Base-by-base conservation (phyloP, 2,113 vertebrate species). In the Syngnathoides biaculeatus region DNA sequence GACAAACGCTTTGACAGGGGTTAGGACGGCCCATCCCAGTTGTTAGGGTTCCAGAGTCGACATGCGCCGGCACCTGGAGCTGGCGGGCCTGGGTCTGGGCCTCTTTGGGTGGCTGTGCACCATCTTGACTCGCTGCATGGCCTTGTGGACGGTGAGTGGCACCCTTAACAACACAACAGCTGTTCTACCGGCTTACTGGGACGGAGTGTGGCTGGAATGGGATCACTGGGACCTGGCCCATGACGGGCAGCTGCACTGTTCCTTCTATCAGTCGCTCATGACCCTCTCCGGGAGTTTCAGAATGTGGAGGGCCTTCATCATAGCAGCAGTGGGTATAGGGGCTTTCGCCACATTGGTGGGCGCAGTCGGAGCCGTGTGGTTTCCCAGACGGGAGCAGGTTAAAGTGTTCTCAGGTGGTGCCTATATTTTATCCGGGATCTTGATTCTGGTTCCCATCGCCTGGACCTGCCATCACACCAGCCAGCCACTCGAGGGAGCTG, bases 191-290 rank as follows among this genome's bases (percentile, higher is more conserved):
- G 91, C 84, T 61, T 90, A 93, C 78, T 97, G 95, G 95, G 95
- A 97, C 53, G 95, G 95, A 26, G 89, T 96, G 63, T 98, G 96
- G 95, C 92, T 96, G 91, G 92, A 92, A 45, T 98, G 95, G 85
- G 87, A 94, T 72, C 88, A 93, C 68, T 98, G 96, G 84, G 88
- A 95, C 73, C 69, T 95, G 63, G 91, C 92, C 4, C 90, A 88
- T 0, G 90, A 92, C 61, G 93, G 95, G 72, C 91, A 92, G 74
- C 91, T 96, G 83, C 95, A 96, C 68, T 98, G 95, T 83, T 94
- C 94, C 60, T 90, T 95, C 71, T 97, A 97, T 0, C 93, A 93
- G 72, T 93, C 94, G 0, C 82, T 96, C 81, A 82, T 98, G 90
- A 86, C 90, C 1, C 93, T 98, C 0, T 85, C 93, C 0, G 90